A percentile compares a stretch with the other conserved stretches of the same genome.
Conservation (phyloP, 1,140 invertebrate genomes). For the Pachypsylla venusta region DNA sequence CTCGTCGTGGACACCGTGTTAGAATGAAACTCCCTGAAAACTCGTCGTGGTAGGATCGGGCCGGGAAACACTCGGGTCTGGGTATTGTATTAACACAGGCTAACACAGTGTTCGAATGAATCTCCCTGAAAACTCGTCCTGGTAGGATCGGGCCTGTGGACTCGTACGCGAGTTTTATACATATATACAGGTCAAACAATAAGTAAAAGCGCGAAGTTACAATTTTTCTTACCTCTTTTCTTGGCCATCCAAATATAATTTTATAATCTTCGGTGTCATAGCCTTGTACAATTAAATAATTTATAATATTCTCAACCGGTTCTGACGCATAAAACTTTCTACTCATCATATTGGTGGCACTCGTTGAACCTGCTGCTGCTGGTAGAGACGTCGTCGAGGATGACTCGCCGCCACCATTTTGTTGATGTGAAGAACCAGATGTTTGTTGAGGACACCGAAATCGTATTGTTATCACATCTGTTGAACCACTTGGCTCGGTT, state of each 20-base stretch:
- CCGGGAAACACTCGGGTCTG: no score
- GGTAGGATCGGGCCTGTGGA: no score
- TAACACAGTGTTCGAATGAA: no score
- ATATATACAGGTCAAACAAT: no score
- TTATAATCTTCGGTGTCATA: constrained; percentile 77
- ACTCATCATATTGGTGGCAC: background rate
- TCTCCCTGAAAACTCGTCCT: no score
- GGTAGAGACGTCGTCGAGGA: constrained; percentile 37
- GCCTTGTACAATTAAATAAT: constrained; percentile 72
- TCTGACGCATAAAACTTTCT: constrained; percentile 15
- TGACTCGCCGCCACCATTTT: constrained; percentile 49
- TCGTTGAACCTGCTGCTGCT: background rate
- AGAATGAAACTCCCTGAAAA: no score
- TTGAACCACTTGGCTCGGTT: background rate
- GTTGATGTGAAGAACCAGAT: constrained; percentile 56
- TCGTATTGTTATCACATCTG: background rate
- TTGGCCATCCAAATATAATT: constrained; percentile 79
- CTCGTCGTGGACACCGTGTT: no score
- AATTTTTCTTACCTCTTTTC: constrained; percentile 82
- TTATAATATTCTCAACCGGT: constrained; percentile 50
- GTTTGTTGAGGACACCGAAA: background rate
- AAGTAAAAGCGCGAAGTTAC: no score
- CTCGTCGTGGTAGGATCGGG: no score
- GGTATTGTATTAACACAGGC: no score
- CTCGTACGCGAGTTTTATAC: no score